Evolutionary conservation across 1,140 invertebrate genomes (phyloP), one percentile per base, ranked within the genome.

Genomic region (Tetramorium alpestre): DNA sequence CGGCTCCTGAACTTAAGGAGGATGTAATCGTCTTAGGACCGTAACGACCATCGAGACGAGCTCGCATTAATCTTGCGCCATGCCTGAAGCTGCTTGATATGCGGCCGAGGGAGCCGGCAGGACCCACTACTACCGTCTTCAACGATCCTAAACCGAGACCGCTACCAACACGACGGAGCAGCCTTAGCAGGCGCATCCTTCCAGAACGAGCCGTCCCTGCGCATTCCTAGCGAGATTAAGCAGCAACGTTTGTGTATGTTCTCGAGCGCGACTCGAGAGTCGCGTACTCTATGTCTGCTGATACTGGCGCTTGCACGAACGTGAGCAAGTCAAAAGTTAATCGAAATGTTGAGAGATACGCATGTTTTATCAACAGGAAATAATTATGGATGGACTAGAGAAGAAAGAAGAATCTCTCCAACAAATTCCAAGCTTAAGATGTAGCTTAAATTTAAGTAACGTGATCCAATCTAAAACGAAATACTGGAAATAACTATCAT

Each of bases 21-120:
- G 77, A 92, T 91, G 89, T 93, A 93, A 93, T 93, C 91, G 92
- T 92, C 92, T 93, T 92, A 91, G 90, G 87, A 87, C 84, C 87
- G 88, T 92, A 92, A 93, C 91, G 91, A 88, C 91, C 91, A 91
- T 91, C 90, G 89, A 82, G 84, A 88, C 85, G 88, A 84, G 85
- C 87, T 84, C 81, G 91, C 91, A 92, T 93, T 93, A 93, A 93
- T 93, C 92, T 93, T 89, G 60, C 56, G 80, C 51, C 88, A 78
- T 85, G 88, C 87, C 90, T 89, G 90, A 72, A 70, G 82, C 90
- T 88, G 91, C 86, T 92, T 91, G 91, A 92, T 92, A 92, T 92
- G 91, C 91, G 87, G 73, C 28, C 78, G 58, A 81, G 87, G 38
- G 86, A 85, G 62, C 85, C 81, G 51, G 69, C 77, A 80, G 82